phyloP scores from a whole-genome alignment of 2,888 invertebrate genomes.

The Mesochorus sp. region DNA sequence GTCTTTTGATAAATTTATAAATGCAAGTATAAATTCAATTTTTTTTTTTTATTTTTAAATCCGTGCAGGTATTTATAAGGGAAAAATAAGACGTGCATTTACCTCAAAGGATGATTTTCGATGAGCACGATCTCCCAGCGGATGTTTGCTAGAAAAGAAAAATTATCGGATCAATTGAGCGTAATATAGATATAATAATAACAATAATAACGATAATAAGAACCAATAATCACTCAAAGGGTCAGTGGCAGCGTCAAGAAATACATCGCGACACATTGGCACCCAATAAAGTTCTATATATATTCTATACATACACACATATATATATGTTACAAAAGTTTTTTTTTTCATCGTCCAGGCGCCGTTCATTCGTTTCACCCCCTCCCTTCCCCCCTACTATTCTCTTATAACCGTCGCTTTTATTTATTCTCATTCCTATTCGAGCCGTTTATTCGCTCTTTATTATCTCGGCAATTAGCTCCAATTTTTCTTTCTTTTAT shows the following conservation, averaged over 20 bases:
- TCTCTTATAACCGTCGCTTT: constrained; percentile 31
- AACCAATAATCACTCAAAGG: constrained; percentile 33
- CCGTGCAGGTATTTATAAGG: no score
- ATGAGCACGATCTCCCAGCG: background rate
- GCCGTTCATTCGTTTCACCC: constrained; percentile 19
- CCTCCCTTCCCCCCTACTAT: background rate
- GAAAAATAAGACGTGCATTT: no score
- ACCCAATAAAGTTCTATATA: constrained; percentile 40
- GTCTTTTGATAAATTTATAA: background rate
- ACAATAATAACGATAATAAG: constrained; percentile 9
- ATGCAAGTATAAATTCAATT: no score
- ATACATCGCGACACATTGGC: constrained; percentile 51
- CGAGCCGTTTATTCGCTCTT: constrained; percentile 49
- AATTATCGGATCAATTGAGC: constrained; percentile 18
- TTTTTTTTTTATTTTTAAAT: background rate
- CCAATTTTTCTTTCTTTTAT: constrained; percentile 37
- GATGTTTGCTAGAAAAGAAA: background rate
- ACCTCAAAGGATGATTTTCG: no score
- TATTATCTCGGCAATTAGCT: constrained; percentile 59
- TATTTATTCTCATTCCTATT: constrained; percentile 51
- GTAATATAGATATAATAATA: background rate
- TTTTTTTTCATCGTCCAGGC: constrained; percentile 8
- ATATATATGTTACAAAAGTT: no score
- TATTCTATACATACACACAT: background rate
- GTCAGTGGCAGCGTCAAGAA: constrained; percentile 49